These are phyloP conservation scores for Triplophysa yarkandensis DNA, from an alignment of 2,797 vertebrate species.

Conservation along the genomic window DNA sequence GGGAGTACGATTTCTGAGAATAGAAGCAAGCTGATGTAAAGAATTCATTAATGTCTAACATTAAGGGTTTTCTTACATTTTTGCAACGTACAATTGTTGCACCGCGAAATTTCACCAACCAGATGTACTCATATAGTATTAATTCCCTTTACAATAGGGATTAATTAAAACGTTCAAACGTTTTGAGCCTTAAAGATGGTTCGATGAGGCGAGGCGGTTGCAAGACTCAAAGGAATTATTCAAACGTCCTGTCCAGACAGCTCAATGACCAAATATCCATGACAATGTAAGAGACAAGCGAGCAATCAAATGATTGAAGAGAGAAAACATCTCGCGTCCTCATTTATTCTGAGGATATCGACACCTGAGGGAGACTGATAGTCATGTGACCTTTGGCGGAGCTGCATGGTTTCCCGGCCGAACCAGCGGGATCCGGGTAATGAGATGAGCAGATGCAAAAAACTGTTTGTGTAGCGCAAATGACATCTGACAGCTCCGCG, in stretches of 20 bases:
- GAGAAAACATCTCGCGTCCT: neutral
- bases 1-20: neutral
- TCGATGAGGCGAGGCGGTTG: neutral
- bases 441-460: conserved; percentile 28
- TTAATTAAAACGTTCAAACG: no score
- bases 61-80: neutral
- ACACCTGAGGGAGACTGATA: conserved; percentile 7
- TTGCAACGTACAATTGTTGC: neutral
- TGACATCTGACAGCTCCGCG: conserved; percentile 29
- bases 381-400: conserved; percentile 13
- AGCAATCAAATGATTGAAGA: conserved; percentile 18
- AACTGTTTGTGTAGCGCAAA: conserved; percentile 25
- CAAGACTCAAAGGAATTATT: neutral
- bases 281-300: neutral
- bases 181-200: neutral
- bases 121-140: neutral
- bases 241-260: neutral
- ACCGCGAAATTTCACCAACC: neutral
- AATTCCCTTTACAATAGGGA: no score
- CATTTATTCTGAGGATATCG: neutral
- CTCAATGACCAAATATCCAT: neutral
- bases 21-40: neutral
- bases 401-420: neutral
- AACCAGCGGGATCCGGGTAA: conserved; percentile 1
- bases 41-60: neutral